These are phyloP conservation scores for Drosophila eohydei DNA, from an alignment of 2,888 invertebrate genomes.

Conservation along the genomic window DNA sequence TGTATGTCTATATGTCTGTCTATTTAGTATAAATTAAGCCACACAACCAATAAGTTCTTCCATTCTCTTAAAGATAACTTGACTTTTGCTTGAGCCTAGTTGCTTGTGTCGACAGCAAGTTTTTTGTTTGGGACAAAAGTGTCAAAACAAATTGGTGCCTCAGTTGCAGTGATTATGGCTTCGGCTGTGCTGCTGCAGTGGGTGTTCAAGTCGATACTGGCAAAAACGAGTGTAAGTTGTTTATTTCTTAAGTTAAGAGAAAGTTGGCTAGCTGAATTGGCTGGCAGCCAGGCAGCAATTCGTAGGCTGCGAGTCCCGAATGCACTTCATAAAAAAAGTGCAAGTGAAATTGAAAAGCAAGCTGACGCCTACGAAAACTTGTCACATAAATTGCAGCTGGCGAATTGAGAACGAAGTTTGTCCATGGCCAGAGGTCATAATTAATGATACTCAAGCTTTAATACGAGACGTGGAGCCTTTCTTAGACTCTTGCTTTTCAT, in stretches of 20 bases:
- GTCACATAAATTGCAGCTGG: constrained; percentile 56
- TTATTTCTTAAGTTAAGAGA: constrained; percentile 34
- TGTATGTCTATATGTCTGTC: too few relatives aligned
- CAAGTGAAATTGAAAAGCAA: constrained; percentile 66
- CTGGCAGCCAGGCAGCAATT: constrained; percentile 34
- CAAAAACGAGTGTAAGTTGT: constrained; percentile 64
- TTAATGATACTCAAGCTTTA: constrained; percentile 59
- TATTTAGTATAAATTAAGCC: too few relatives aligned
- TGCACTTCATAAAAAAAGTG: constrained; percentile 60
- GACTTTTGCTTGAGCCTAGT: constrained; percentile 23
- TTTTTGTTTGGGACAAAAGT: constrained; percentile 64
- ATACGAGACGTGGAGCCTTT: constrained; percentile 13
- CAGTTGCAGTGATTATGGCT: constrained; percentile 32
- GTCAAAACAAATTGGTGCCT: constrained; percentile 73
- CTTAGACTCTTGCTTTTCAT: constrained; percentile 11
- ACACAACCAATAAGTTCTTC: background rate
- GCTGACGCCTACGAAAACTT: constrained; percentile 57
- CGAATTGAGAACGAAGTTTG: constrained; percentile 34
- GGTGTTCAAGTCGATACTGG: constrained; percentile 13
- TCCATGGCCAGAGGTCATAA: constrained; percentile 59
- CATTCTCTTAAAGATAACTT: background rate
- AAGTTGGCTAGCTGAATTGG: constrained; percentile 29
- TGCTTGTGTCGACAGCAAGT: constrained; percentile 34
- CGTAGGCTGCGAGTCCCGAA: background rate
- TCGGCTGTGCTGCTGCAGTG: constrained; percentile 15